Evolutionary conservation across 2,888 invertebrate genomes (phyloP), one percentile per base, ranked within the genome.

Genomic region (Sinelater perroti): DNA sequence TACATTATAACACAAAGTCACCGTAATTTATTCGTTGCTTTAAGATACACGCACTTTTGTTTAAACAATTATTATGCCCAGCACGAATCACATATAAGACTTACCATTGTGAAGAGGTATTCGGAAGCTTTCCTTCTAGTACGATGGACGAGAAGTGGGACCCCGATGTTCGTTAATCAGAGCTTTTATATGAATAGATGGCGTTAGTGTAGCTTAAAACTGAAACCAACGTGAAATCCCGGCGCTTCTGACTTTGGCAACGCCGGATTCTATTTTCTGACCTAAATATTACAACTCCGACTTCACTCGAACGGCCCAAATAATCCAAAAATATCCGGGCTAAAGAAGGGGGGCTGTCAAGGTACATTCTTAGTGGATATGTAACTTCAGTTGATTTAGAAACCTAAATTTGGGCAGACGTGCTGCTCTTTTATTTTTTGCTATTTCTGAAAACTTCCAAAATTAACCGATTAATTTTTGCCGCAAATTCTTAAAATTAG

Each of bases 131-230:
- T 84, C 85, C 86, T 85, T 86, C 85, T 85, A 85, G 86, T 84
- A 85, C 85, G 83, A 14, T 84, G 82, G 85, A 87, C 86, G 86
- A 88, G 87, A 87, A 89, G 87, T 89, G 88, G 87, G 85, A 85
- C 85, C 83, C 81, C 79, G 82, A 81, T 82, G 81, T 82, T 82
- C 83, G 83, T 82, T 80, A 82, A 81, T 80, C 81, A 81, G 83
- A 83, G 83, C 85, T 87, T 88, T 88, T 87, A 88, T 87, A 86
- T 82, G 82, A 81, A 83, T 81, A 87, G 88, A 87, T 86, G 88
- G 87, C 88, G 87, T 86, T 82, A 80, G 74, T 58, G 64, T 57
- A 17, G 35, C 28, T 38, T 40, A 45, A 49, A 56, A 44, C 18
- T 40, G 13, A 60, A 50, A 35, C 24, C 18, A 31, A 30, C 21